A percentile compares a stretch with the other conserved stretches of the same genome.
These are phyloP conservation scores for Gymnopithys bicolor DNA, from an alignment of 2,797 vertebrate genomes.

Conservation along the genomic window DNA sequence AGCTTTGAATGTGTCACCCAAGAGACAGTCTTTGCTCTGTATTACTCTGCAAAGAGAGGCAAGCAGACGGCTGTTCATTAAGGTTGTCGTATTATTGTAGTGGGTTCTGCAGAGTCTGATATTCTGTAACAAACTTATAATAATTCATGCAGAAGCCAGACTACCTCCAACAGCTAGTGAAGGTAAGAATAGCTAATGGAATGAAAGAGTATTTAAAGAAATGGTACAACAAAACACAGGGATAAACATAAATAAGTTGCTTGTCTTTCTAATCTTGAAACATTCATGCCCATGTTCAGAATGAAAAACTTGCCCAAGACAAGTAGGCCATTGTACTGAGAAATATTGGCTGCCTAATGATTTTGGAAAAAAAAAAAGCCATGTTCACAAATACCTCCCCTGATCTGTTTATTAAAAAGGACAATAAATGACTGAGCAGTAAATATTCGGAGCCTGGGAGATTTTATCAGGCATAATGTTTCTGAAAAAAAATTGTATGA, in stretches of 20 bases:
- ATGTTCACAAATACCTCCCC: conserved; percentile 48
- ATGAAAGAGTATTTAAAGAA: conserved; percentile 16
- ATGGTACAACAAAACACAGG: background rate
- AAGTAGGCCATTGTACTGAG: conserved; percentile 47
- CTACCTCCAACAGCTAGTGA: background rate
- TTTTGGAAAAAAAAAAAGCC: conserved; percentile 49
- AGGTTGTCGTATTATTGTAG: background rate
- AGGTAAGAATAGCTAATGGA: background rate
- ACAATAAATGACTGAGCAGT: conserved; percentile 41
- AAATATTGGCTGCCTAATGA: conserved; percentile 30
- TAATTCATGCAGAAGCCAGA: background rate
- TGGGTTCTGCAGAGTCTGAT: background rate
- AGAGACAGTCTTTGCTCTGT: background rate
- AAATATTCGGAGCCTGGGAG: conserved; percentile 48
- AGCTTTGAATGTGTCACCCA: background rate
- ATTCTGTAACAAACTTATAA: background rate
- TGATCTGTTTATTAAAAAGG: conserved; percentile 52
- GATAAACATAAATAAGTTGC: conserved; percentile 46
- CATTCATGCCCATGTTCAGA: conserved; percentile 25
- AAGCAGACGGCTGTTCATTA: background rate
- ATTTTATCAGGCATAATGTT: conserved; percentile 71
- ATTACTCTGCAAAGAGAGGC: background rate
- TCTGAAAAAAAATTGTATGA: conserved; percentile 66
- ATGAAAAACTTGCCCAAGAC: conserved; percentile 43
- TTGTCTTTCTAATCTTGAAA: conserved; percentile 38